Conservation (phyloP, 1,140 invertebrate genomes). For the Calephelis nemesis region DNA sequence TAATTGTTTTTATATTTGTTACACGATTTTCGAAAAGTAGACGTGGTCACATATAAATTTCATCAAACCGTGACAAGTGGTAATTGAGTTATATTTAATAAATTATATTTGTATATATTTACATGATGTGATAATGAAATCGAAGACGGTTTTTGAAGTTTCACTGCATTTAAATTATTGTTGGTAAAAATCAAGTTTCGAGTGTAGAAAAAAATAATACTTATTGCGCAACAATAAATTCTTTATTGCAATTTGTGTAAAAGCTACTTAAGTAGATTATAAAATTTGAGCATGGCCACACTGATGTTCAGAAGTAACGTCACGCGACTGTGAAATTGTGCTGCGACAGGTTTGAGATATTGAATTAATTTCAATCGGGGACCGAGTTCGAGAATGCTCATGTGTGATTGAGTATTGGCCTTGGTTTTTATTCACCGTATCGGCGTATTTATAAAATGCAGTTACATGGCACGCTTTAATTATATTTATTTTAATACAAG, state of each 20-base stretch:
- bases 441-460: slow-evolving; percentile 15
- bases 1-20: no score
- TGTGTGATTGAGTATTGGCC: slow-evolving; percentile 20
- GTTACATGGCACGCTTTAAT: slow-evolving; percentile 12
- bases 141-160: no score
- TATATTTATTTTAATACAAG: slow-evolving; percentile 15
- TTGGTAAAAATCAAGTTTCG: no score
- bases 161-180: no score
- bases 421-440: slow-evolving; percentile 15
- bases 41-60: no score
- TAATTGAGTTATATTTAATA: no score
- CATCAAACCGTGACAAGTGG: no score
- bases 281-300: slow-evolving; percentile 1
- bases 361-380: slow-evolving; percentile 43
- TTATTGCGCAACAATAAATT: no score
- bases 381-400: slow-evolving; percentile 31
- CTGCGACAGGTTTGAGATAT: slow-evolving; percentile 53
- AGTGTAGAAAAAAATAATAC: no score
- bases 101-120: no score
- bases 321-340: slow-evolving; percentile 61
- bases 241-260: background rate
- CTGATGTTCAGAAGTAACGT: slow-evolving; percentile 34
- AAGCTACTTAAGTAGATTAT: slow-evolving; percentile 5
- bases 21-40: no score
- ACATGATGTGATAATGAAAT: no score